phyloP scores from a whole-genome alignment of 2,797 vertebrate genomes.

The Odontamblyopus lacepedii region DNA sequence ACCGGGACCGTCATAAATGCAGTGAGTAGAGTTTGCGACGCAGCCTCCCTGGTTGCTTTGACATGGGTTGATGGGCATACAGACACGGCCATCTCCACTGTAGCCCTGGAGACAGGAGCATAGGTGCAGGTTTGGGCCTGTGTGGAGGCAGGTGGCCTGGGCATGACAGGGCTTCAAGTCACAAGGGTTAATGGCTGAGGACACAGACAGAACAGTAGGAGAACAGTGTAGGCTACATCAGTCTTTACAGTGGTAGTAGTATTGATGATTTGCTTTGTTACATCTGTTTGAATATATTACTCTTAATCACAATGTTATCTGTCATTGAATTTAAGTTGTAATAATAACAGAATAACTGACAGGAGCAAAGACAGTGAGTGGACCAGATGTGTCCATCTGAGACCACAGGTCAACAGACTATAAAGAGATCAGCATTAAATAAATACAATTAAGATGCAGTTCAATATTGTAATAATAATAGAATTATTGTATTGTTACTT shows the following conservation, averaged over 20 bases:
- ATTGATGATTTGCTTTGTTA: neutral
- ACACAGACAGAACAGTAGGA: slow-evolving; percentile 3
- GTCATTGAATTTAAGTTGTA: too few species aligned
- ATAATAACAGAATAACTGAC: slow-evolving; percentile 46
- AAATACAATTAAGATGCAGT: neutral
- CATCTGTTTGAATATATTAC: too few species aligned
- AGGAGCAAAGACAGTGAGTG: slow-evolving; percentile 87
- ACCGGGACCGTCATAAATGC: slow-evolving; percentile 86
- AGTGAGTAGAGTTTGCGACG: slow-evolving; percentile 69
- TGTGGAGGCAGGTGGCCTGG: slow-evolving; percentile 80
- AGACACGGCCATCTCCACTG: slow-evolving; percentile 85
- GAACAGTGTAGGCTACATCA: neutral
- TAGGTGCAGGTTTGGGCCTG: slow-evolving; percentile 81
- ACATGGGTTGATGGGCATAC: slow-evolving; percentile 86
- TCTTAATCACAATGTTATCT: too few species aligned
- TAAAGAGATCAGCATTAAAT: neutral
- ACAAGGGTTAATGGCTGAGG: slow-evolving; percentile 89
- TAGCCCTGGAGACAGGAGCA: slow-evolving; percentile 84
- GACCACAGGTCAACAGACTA: slow-evolving; percentile 79
- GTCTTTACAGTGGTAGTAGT: neutral
- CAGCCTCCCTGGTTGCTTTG: slow-evolving; percentile 82
- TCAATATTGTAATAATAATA: neutral
- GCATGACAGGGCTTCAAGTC: slow-evolving; percentile 74
- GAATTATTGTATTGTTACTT: neutral
- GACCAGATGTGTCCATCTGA: slow-evolving; percentile 75